phyloP scores from a whole-genome alignment of 2,797 vertebrate species.

The Botia kubotai region DNA sequence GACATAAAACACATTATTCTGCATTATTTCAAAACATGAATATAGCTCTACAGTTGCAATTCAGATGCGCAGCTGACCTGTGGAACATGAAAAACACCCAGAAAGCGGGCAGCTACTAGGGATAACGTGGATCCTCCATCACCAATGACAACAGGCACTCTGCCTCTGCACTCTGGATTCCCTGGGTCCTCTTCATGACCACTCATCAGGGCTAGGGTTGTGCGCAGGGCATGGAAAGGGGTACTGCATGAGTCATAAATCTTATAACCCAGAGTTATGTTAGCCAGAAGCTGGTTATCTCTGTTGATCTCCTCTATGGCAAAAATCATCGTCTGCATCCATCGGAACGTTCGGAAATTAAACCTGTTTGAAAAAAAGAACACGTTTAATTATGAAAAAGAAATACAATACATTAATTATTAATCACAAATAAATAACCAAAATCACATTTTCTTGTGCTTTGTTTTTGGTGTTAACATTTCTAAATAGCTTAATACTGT shows the following conservation, averaged over 20 bases:
- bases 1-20: not conserved
- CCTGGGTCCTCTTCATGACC: constrained; percentile 48
- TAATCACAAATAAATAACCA: not conserved
- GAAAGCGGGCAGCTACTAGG: constrained; percentile 77
- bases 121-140: constrained; percentile 84
- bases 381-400: not conserved
- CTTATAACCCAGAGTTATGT: constrained; percentile 79
- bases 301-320: constrained; percentile 82
- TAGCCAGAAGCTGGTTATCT: constrained; percentile 72
- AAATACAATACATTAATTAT: too few relatives aligned
- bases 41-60: not conserved
- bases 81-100: constrained; percentile 79
- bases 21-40: not conserved
- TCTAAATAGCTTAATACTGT: not conserved
- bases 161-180: constrained; percentile 62
- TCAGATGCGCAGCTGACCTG: constrained; percentile 68
- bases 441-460: not conserved
- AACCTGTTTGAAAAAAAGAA: constrained; percentile 67
- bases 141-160: constrained; percentile 77
- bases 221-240: constrained; percentile 76
- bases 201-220: constrained; percentile 74
- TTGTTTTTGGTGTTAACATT: not conserved
- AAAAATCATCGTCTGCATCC: constrained; percentile 86
- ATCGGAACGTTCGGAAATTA: constrained; percentile 82
- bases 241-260: constrained; percentile 83